These are phyloP conservation scores for Melieria crassipennis DNA, from an alignment of 2,888 invertebrate genomes.

Conservation along the genomic window DNA sequence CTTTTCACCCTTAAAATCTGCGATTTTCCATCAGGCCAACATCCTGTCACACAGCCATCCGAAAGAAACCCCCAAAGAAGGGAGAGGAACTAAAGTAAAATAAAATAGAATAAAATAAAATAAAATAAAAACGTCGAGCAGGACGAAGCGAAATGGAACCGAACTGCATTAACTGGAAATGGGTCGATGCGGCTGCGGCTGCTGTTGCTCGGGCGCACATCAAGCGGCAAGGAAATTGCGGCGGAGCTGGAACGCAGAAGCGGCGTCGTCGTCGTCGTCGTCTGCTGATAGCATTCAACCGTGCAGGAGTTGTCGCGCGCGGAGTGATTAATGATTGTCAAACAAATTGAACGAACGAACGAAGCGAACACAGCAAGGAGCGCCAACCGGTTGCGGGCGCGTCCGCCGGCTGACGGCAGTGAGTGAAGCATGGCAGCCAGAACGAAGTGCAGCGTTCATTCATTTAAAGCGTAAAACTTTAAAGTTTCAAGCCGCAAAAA, in stretches of 20 bases:
- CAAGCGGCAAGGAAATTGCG: conserved; percentile 1
- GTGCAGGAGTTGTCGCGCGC: conserved; percentile 58
- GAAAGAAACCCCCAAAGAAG: too few species aligned
- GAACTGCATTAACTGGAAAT: not conserved
- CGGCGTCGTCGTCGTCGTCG: conserved; percentile 39
- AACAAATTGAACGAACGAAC: conserved; percentile 52
- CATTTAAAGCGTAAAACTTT: too few species aligned
- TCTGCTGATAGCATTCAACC: conserved; percentile 58
- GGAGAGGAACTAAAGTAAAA: not conserved
- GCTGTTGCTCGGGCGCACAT: conserved; percentile 5
- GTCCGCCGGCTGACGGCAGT: not conserved
- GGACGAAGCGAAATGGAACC: conserved; percentile 1
- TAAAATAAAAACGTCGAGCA: not conserved
- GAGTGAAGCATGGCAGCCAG: not conserved
- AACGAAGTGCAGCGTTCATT: too few species aligned
- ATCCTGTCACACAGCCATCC: too few species aligned
- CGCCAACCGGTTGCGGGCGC: not conserved
- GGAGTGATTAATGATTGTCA: conserved; percentile 61
- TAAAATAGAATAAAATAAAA: not conserved
- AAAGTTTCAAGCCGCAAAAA: too few species aligned
- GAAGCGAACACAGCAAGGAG: not conserved
- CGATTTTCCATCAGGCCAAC: too few species aligned
- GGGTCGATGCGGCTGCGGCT: conserved; percentile 3
- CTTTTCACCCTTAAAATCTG: too few species aligned
- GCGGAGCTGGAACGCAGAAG: not conserved